Evolutionary conservation across 2,888 invertebrate genomes (phyloP), one percentile per base, ranked within the genome.

Genomic region (Tricholauxania praeusta): DNA sequence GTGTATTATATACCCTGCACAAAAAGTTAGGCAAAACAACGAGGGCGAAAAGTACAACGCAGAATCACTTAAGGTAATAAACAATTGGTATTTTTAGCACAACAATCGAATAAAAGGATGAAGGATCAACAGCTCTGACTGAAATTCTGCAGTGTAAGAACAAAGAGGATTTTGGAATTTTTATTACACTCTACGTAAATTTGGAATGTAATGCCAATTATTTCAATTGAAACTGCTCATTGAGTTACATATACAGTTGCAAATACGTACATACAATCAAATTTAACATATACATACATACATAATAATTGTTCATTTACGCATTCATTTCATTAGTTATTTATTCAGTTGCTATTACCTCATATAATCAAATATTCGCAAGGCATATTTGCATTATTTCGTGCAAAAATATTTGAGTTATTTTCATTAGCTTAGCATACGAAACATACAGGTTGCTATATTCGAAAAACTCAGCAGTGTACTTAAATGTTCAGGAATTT

Each of bases 221-320:
- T 72, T 75, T 74, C 73, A 74, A 76, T 76, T 74, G 74, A 74
- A 76, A 76, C 71, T 76, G 74, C 74, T 74, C 71, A 73, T 66
- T 74, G 72, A 75, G 69, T 64, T 53, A 64, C 63, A 67, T 39
- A 52, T 15, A 51, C 12, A 2, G 22, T 51, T 17, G 19, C 47
- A 47, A n/a, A 22, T 52, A 66, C 12, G 52, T 14, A 62, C 63
- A 47, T 12, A 17, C 48, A 15, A 19, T 39, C 39, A 39, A 39
- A 39, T 10, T 8, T 39, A 10, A 10, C 39, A 39, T 4, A 10
- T 3, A 7, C 4, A 32, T 39, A 5, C 8, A 39, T 4, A 10
- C 3, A 28, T 28, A 4, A 28, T 28, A 28, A 28, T 28, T 28
- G 28, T 3, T 28, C 28, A 3, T 28, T 28, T 28, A 28, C 4